These are phyloP conservation scores for Falco biarmicus DNA, from an alignment of 2,797 vertebrate genomes.

Conservation along the genomic window DNA sequence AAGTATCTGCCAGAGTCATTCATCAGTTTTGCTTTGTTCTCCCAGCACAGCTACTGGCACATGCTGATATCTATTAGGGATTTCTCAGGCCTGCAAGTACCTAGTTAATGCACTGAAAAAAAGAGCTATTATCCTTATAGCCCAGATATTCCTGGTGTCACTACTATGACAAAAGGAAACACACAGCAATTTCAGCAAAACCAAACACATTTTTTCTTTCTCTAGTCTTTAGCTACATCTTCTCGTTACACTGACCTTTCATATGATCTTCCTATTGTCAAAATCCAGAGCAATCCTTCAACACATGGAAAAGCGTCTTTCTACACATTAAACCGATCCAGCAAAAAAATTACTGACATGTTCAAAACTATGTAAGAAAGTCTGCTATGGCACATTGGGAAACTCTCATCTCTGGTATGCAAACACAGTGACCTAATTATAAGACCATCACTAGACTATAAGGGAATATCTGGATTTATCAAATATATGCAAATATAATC, in stretches of 20 bases:
- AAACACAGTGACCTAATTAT: slow-evolving; percentile 3
- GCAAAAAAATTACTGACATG: background rate
- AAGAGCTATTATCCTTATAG: background rate
- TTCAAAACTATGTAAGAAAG: background rate
- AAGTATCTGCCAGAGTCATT: background rate
- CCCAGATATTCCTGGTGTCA: background rate
- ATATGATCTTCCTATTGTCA: background rate
- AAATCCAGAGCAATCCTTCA: background rate
- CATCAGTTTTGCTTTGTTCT: slow-evolving; percentile 9
- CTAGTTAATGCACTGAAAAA: background rate
- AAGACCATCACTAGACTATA: background rate
- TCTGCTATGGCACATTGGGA: background rate
- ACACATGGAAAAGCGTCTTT: background rate
- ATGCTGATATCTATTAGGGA: background rate
- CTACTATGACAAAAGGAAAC: background rate
- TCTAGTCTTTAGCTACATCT: background rate
- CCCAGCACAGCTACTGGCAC: background rate
- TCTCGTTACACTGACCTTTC: background rate
- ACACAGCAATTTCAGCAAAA: background rate
- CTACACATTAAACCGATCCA: background rate
- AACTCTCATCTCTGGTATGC: slow-evolving; percentile 4
- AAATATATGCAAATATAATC: background rate
- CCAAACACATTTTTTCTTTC: background rate
- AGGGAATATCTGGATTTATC: slow-evolving; percentile 5
- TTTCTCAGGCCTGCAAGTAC: background rate